A percentile compares a stretch with the other conserved stretches of the same genome.
phyloP scores from a whole-genome alignment of 2,888 invertebrate genomes.

The Leptogaster cylindrica region DNA sequence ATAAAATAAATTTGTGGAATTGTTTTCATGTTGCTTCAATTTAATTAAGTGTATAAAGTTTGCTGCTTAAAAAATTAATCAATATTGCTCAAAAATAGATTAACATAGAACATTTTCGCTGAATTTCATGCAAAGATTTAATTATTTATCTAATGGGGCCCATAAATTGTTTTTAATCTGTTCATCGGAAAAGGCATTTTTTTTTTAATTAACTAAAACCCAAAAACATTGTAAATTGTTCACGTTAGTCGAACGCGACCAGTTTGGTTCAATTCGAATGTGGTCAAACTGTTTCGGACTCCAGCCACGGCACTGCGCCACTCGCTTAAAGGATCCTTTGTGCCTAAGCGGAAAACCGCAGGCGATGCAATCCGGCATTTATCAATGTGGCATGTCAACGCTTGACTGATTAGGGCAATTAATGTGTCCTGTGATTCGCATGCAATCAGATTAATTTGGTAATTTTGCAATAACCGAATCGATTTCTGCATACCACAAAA shows the following conservation, averaged over 20 bases:
- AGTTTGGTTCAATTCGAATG: neutral
- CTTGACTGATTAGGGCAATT: conserved; percentile 4
- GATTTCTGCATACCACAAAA: neutral
- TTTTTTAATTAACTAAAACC: neutral
- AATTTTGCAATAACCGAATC: conserved; percentile 11
- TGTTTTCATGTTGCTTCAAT: too few species aligned
- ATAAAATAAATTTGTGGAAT: too few species aligned
- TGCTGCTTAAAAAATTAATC: too few species aligned
- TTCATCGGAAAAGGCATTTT: neutral
- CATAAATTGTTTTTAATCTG: neutral
- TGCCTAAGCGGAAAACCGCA: too few species aligned
- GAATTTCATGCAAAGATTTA: neutral
- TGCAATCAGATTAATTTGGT: neutral
- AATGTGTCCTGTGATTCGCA: neutral
- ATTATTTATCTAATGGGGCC: neutral
- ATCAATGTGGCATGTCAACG: neutral
- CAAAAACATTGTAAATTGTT: neutral
- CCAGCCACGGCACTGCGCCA: too few species aligned
- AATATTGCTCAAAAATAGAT: too few species aligned
- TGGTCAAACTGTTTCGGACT: neutral
- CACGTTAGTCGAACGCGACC: too few species aligned
- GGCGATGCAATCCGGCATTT: too few species aligned
- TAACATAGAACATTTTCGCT: too few species aligned
- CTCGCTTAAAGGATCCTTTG: too few species aligned
- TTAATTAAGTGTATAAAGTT: too few species aligned